Evolutionary conservation across 2,113 vertebrate genomes (phyloP).

Genomic region (Anhinga anhinga): DNA sequence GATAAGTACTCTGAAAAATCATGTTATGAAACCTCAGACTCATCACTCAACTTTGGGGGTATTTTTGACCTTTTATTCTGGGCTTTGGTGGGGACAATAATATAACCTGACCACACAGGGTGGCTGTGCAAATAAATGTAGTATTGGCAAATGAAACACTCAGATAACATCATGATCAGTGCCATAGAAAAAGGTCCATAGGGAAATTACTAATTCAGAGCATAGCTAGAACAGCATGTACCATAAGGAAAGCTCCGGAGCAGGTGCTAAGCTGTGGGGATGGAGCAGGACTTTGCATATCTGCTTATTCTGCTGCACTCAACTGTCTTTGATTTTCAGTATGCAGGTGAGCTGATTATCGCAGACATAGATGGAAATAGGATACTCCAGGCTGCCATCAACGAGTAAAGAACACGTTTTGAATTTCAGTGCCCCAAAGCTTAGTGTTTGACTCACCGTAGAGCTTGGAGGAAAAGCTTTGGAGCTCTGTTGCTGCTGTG

Average conservation of each 20-base stretch:
- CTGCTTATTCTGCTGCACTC: not conserved
- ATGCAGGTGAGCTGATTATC: not conserved
- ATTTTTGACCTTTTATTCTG: not conserved
- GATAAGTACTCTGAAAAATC: not conserved
- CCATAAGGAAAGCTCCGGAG: rapidly evolving
- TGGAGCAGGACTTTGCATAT: not conserved
- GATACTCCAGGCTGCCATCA: not conserved
- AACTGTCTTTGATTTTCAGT: not conserved
- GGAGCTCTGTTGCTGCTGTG: not conserved
- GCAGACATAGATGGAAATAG: not conserved
- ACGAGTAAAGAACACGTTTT: rapidly evolving
- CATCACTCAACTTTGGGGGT: not conserved
- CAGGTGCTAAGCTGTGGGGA: not conserved
- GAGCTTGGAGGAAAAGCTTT: not conserved
- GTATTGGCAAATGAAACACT: rapidly evolving
- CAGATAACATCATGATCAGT: rapidly evolving
- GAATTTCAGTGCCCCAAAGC: not conserved
- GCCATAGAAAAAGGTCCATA: rapidly evolving
- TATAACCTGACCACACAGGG: not conserved
- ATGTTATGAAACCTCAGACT: not conserved
- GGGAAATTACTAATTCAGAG: not conserved
- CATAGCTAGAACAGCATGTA: not conserved
- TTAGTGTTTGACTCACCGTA: not conserved
- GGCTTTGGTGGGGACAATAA: not conserved
- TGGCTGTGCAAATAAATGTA: not conserved